A percentile compares a stretch with the other conserved stretches of the same genome.
Evolutionary conservation across 2,888 invertebrate species (phyloP).

Genomic region (Rhorus exstirpatorius): DNA sequence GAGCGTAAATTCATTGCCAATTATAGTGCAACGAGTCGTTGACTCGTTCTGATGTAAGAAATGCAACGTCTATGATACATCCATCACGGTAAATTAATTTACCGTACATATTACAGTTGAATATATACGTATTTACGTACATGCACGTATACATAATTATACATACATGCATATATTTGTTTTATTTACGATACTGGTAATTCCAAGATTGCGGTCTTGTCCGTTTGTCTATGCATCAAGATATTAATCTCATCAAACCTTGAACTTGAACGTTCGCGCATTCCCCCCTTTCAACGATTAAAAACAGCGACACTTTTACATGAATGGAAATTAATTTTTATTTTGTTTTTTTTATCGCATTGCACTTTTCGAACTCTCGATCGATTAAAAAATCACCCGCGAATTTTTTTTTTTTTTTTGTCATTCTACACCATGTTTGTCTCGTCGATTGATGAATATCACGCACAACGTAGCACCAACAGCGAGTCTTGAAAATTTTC

Average conservation of each 20-base stretch:
- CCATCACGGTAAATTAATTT: slow-evolving; percentile 46
- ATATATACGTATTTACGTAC: slow-evolving; percentile 3
- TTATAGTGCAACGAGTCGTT: slow-evolving; percentile 7
- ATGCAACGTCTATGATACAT: slow-evolving; percentile 38
- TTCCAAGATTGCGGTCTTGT: slow-evolving; percentile 49
- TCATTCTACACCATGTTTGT: slow-evolving; percentile 17
- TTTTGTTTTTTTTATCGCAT: neutral
- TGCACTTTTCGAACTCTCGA: neutral
- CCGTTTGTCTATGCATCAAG: slow-evolving; percentile 41
- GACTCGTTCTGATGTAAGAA: neutral
- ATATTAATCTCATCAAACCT: slow-evolving; percentile 64
- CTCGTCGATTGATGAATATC: slow-evolving; percentile 23
- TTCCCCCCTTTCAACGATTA: slow-evolving; percentile 23
- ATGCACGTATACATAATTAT: neutral
- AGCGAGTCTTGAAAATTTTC: slow-evolving; percentile 8
- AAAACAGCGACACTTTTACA: neutral
- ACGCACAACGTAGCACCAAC: slow-evolving; percentile 63
- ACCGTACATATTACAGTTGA: slow-evolving; percentile 4
- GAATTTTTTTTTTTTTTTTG: neutral
- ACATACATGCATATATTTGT: too few relatives aligned
- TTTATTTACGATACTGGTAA: too few relatives aligned
- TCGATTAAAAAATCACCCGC: slow-evolving; percentile 3
- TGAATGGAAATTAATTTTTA: too few relatives aligned
- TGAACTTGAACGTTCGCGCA: slow-evolving; percentile 75
- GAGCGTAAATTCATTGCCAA: slow-evolving; percentile 12